These are phyloP conservation scores for Drosophila suboccidentalis DNA, from an alignment of 2,888 invertebrate species.

Conservation along the genomic window DNA sequence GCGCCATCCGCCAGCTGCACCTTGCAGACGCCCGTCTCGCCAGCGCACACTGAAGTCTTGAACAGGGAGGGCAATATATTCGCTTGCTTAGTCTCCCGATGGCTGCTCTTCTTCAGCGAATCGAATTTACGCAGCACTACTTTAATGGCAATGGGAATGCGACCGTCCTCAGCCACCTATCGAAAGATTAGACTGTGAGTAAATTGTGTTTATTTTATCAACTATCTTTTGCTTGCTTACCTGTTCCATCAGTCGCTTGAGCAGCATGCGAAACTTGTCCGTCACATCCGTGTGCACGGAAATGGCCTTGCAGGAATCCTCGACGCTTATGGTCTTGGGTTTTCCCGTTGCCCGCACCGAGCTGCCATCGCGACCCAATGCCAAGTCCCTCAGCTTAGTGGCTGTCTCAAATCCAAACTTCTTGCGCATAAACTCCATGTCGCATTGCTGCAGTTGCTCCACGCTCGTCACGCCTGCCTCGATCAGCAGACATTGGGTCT, in stretches of 20 bases:
- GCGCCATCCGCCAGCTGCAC: slow-evolving; percentile 86
- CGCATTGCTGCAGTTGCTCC: slow-evolving; percentile 89
- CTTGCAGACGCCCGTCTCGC: slow-evolving; percentile 84
- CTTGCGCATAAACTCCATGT: slow-evolving; percentile 88
- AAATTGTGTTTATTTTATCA: no score
- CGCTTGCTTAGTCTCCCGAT: slow-evolving; percentile 91
- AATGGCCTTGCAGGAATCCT: slow-evolving; percentile 92
- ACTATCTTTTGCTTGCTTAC: slow-evolving; percentile 84
- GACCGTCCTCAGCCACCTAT: slow-evolving; percentile 89
- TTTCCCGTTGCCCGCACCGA: slow-evolving; percentile 91
- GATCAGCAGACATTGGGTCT: slow-evolving; percentile 89
- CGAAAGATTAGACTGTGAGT: background rate
- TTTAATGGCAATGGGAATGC: slow-evolving; percentile 91
- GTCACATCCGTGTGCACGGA: slow-evolving; percentile 91
- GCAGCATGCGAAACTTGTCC: slow-evolving; percentile 89
- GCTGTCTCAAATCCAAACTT: slow-evolving; percentile 90
- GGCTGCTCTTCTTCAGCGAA: slow-evolving; percentile 88
- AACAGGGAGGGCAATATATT: slow-evolving; percentile 90
- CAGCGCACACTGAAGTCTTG: slow-evolving; percentile 71
- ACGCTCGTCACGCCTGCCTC: slow-evolving; percentile 89
- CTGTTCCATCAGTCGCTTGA: slow-evolving; percentile 90
- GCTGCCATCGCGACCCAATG: slow-evolving; percentile 91
- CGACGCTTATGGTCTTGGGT: slow-evolving; percentile 92
- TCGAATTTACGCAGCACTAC: slow-evolving; percentile 91
- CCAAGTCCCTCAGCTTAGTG: slow-evolving; percentile 89